Evolutionary conservation across 2,797 vertebrate species (phyloP), one percentile per base, ranked within the genome.

Genomic region (Characodon lateralis): DNA sequence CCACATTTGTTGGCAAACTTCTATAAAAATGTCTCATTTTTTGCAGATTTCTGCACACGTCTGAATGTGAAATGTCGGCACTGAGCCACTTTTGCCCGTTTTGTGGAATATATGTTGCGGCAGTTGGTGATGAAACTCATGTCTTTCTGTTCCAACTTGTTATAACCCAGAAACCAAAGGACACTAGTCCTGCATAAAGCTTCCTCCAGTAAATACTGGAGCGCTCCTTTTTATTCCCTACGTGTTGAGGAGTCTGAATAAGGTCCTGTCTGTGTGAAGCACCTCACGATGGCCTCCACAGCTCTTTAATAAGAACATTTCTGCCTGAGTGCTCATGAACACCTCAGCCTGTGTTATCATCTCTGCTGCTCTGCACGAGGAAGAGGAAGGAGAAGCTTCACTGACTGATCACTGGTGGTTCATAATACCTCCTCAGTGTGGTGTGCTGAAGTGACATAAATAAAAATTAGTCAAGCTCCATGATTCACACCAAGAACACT

Each of bases 291-390:
- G 39, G 83, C 82, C 82, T 77, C 76, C 82, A 87, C 86, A 82
- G 76, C 80, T 85, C 84, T 80, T 88, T 91, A 90, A 93, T 92
- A 89, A 83, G 90, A 91, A 91, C 73, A 83, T 88, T 85, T 92
- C 87, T 51, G 82, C 91, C 82, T 89, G 86, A 88, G 84, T 77
- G 88, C 87, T 71, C 83, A 0, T 76, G 85, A 77, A 74, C 84
- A 70, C 82, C 78, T 72, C 26, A 26, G 74, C 74, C 75, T 88
- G 61, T 73, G 72, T 91, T 85, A 87, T 90, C 86, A 55, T 90
- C 77, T 80, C 71, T 71, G 72, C 87, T 77, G 75, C 85, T 83
- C 85, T 75, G 87, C 68, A 77, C 78, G 74, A 83, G 81, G 82
- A 81, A 50, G 59, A 76, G 35, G 55, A 51, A 39, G 71, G 66